phyloP scores from a whole-genome alignment of 2,888 invertebrate species.

The Caenorhabditis becei region DNA sequence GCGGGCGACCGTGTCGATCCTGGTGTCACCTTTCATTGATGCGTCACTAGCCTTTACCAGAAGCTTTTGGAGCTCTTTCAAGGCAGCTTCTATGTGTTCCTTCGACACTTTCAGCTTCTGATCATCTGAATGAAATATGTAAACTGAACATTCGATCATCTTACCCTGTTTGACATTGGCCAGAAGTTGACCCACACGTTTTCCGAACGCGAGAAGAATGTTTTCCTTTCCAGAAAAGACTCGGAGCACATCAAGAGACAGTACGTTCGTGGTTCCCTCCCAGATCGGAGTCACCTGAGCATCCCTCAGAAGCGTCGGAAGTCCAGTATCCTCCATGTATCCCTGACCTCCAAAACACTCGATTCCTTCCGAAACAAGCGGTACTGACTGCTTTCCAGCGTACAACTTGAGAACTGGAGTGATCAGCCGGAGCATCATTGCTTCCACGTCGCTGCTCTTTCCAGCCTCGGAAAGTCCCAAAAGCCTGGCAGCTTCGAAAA shows the following conservation, averaged over 20 bases:
- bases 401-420: slow-evolving; percentile 85
- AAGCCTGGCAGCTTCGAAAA: slow-evolving; percentile 83
- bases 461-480: slow-evolving; percentile 83
- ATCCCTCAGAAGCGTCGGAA: slow-evolving; percentile 84
- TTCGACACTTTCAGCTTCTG: slow-evolving; percentile 52
- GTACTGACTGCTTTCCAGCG: slow-evolving; percentile 84
- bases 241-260: slow-evolving; percentile 84
- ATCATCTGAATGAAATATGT: slow-evolving; percentile 10
- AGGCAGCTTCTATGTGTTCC: slow-evolving; percentile 52
- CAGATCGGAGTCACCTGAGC: slow-evolving; percentile 85
- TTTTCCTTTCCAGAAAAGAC: slow-evolving; percentile 83
- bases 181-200: slow-evolving; percentile 77
- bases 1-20: slow-evolving; percentile 83
- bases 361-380: slow-evolving; percentile 84
- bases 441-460: slow-evolving; percentile 82
- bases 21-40: slow-evolving; percentile 36
- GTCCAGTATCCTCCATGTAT: slow-evolving; percentile 85
- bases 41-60: slow-evolving; percentile 62
- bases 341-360: slow-evolving; percentile 85
- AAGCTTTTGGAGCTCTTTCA: slow-evolving; percentile 60
- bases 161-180: slow-evolving; percentile 39
- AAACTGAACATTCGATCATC: neutral
- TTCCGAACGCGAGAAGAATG: slow-evolving; percentile 81
- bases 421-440: slow-evolving; percentile 83
- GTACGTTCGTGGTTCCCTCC: slow-evolving; percentile 85